Evolutionary conservation across 2,797 vertebrate species (phyloP), one percentile per base, ranked within the genome.

Genomic region (Etheostoma perlongum): DNA sequence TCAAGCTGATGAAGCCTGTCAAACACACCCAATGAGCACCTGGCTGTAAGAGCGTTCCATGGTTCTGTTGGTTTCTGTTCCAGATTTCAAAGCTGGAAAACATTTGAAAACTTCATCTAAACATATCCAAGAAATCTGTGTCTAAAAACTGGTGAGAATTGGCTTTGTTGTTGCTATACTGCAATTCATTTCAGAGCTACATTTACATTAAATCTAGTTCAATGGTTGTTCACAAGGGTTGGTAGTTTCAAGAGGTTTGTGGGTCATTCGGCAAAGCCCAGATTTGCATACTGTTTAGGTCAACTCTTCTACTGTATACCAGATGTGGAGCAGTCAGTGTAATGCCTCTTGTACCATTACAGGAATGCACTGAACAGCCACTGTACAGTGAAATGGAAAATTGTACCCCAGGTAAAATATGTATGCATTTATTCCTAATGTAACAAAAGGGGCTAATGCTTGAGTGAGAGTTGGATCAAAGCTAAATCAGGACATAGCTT

Each of bases 161-260:
- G 18, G 44, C 12, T 25, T 11, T 5, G 7, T 3, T 25, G 10
- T 25, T 48, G 42, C 27, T 57, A 2, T 13, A 18, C 15, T 30
- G 30, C 1, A 19, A 49, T 16, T 81, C 5, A 70, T 49, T 33
- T 60, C 19, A 47, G 48, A 60, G 30, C 36, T 44, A 61, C 47
- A 72, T 67, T 65, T 54, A 21, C n/a, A 63, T 60, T 36, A 53
- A 51, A 77, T 79, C 21, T 57, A 49, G 23, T 77, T 74, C 30
- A 11, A 44, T 49, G 7, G 33, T 44, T 46, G 48, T 12, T 61
- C 40, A 33, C 2, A 14, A 54, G 49, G 12, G 4, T 55, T 40
- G 4, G 5, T 46, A 67, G 44, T 46, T 59, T 42, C 8, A 62
- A 16, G 33, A 61, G 61, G 57, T 77, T 54, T 85, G 52, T 74